Evolutionary conservation across 2,797 vertebrate genomes (phyloP), one percentile per base, ranked within the genome.

Genomic region (Gymnothorax reevesii): DNA sequence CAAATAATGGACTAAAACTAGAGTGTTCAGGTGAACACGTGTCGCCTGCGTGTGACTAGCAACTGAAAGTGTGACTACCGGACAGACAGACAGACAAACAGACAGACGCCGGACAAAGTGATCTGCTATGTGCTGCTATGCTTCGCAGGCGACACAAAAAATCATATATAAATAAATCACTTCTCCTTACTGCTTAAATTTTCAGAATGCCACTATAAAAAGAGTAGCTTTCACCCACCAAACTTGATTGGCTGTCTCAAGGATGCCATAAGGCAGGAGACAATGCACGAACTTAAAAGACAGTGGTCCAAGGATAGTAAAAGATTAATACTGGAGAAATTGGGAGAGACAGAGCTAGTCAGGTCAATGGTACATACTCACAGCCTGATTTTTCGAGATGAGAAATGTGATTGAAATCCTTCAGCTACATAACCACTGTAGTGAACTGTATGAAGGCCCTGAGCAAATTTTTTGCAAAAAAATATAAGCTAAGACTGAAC

Each of bases 161-260:
- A 85, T n/a, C 25, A 87, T 86, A 86, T 90, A 73, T 91, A 92
- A 90, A 90, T 89, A 92, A 92, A 75, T 83, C 55, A 79, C 33
- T 84, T 25, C 73, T 84, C 73, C 20, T 20, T 9, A 91, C 88
- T 82, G 79, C 86, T 83, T 55, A 93, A 94, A 92, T 92, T 92
- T 91, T 33, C 89, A 85, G 90, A 92, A 90, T 92, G 91, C 91
- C 87, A 84, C 89, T 91, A 92, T 93, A 89, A 91, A 92, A 92
- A 91, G 91, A 92, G 89, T 92, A 91, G 91, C 88, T 90, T 93
- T 94, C 94, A 93, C 93, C 93, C 15, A 89, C 94, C 92, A 96
- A 95, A 95, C 95, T 93, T 95, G 95, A 95, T 96, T 96, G 95
- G 92, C 93, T 95, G 94, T 95, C 95, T 95, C 96, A 95, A 95